Percentiles rank a stretch among this genome's conserved stretches.
Evolutionary conservation across 2,797 vertebrate genomes (phyloP).

Genomic region (Telmatherina bonti): DNA sequence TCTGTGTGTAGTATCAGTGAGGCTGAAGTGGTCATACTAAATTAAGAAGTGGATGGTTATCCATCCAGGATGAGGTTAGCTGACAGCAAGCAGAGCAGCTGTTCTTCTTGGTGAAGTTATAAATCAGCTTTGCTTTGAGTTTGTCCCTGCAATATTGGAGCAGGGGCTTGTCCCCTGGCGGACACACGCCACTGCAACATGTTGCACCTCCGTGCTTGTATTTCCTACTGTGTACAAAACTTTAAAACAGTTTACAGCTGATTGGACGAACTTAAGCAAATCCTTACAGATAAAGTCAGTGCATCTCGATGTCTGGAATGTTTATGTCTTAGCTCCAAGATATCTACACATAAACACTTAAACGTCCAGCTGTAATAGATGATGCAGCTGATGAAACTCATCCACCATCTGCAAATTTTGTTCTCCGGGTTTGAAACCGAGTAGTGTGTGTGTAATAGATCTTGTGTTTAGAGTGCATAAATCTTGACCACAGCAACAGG

Average conservation of each 20-base stretch:
- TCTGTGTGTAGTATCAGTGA: slow-evolving; percentile 44
- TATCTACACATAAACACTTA: neutral
- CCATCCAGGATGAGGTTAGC: slow-evolving; percentile 68
- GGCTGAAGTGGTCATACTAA: slow-evolving; percentile 75
- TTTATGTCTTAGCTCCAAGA: neutral
- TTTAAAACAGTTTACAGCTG: neutral
- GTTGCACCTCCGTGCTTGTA: slow-evolving; percentile 45
- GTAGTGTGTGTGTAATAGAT: slow-evolving; percentile 37
- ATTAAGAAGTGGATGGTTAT: slow-evolving; percentile 77
- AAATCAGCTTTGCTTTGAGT: slow-evolving; percentile 74
- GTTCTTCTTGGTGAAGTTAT: slow-evolving; percentile 75
- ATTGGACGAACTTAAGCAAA: neutral
- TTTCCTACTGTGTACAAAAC: neutral
- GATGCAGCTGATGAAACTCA: slow-evolving; percentile 24
- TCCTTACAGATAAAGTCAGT: neutral
- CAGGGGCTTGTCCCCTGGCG: slow-evolving; percentile 30
- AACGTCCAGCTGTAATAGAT: neutral
- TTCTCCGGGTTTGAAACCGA: slow-evolving; percentile 45
- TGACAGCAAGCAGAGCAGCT: slow-evolving; percentile 78
- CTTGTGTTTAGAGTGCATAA: slow-evolving; percentile 38
- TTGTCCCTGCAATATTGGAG: slow-evolving; percentile 38
- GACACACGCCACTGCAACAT: slow-evolving; percentile 33
- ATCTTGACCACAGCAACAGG: slow-evolving; percentile 27
- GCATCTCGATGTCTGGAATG: neutral
- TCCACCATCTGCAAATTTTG: slow-evolving; percentile 55